Evolutionary conservation across 2,797 vertebrate species (phyloP), one percentile per base, ranked within the genome.

Genomic region (Trachurus trachurus): DNA sequence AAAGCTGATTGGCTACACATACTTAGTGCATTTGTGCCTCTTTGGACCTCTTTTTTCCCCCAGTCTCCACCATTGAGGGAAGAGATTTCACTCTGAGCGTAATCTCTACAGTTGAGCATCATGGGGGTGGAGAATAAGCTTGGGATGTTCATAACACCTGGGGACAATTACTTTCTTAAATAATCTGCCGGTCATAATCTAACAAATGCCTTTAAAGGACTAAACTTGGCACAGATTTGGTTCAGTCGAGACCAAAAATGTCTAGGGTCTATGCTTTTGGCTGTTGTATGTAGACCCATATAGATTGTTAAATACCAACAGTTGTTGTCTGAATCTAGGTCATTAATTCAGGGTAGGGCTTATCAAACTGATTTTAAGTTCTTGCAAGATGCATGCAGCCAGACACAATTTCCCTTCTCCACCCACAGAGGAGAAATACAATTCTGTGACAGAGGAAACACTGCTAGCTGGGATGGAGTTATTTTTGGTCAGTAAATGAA

Each of bases 1-100:
- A 89, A 92, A 92, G 90, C 91, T 88, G 87, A 94, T 93, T 94
- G 91, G 93, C 87, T 88, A 91, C 92, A 92, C 90, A 81, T 90
- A 78, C 91, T 94, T 91, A 88, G 64, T 34, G 80, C 81, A 80
- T 86, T 90, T 89, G 87, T 87, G 81, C 60, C 86, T 87, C 81
- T 88, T 81, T 87, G 72, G 67, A 67, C 78, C 72, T 61, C 45
- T 76, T 85, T 84, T 62, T 80, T 26, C 21, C 70, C 57, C 54
- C 26, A 26, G 26, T 52, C 57, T 42, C 31, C 58, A 85, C 72
- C 75, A 80, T 70, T 68, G 84, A 89, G 83, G 84, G 84, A 90
- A 68, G 81, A 87, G 85, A 87, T 91, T 93, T 89, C 88, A 80
- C 86, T 86, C 81, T 80, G 80, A 89, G 90, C 76, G 80, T 92